Base-by-base conservation (phyloP, 2,888 invertebrate species). In the Stenurella melanura region DNA sequence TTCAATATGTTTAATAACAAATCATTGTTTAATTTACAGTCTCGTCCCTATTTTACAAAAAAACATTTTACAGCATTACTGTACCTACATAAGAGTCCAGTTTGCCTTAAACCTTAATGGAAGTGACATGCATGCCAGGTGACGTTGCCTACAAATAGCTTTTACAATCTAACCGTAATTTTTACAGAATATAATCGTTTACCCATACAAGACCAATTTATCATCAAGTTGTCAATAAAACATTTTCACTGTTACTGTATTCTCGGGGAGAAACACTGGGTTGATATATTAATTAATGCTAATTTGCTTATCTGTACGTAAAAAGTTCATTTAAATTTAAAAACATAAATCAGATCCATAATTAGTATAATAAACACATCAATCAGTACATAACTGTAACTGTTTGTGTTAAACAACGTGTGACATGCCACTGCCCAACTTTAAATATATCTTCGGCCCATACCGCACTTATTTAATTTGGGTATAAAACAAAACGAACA, bases 211-310 rank as follows among this genome's bases (percentile, higher is more conserved):
- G 50, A n/a, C n/a, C 6, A 50, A 50, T 50, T 50, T 50, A 50
- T 50, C 50, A 50, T 50, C 6, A n/a, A 50, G 50, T 5, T 50
- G 50, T 50, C 50, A 50, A n/a, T 50, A n/a, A n/a, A 50, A 50
- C 50, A 50, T 50, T 50, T 50, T 50, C 50, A 50, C 50, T 50
- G 50, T 50, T 50, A 50, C 50, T 50, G n/a, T 17, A 50, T 50
- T 50, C 6, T 50, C n/a, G 15, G 50, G 2, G n/a, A n/a, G 50
- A 50, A 50, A 50, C n/a, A 50, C 15, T 50, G 15, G 1, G n/a
- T 50, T 50, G n/a, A n/a, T 50, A n/a, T 6, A 34, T 9, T 34
- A 34, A 34, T 34, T 34, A 34, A 50, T 12, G 42, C 1, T 42
- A 42, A 42, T 42, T 42, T 42, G 42, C 42, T 42, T 42, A 42